A percentile compares a stretch with the other conserved stretches of the same genome.
Evolutionary conservation across 2,113 vertebrate species (phyloP).

Genomic region (Rafetus swinhoei): DNA sequence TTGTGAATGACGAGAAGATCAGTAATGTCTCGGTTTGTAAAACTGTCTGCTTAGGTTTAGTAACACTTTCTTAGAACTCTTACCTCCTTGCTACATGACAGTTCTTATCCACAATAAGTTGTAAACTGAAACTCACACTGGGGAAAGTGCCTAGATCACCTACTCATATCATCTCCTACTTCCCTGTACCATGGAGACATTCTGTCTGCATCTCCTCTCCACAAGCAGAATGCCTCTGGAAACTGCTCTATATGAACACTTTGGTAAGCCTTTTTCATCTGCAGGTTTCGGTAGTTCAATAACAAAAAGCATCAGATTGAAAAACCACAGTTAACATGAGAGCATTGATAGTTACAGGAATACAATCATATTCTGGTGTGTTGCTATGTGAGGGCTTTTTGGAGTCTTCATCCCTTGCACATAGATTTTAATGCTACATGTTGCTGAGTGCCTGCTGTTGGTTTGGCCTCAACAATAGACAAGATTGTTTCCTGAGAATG

Average conservation of each 20-base stretch:
- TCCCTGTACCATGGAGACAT: background rate
- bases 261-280: constrained; percentile 3
- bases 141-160: background rate
- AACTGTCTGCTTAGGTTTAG: background rate
- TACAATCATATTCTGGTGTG: constrained; percentile 51
- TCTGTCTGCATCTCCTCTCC: background rate
- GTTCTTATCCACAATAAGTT: background rate
- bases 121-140: background rate
- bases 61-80: background rate
- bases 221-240: constrained; percentile 14
- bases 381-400: constrained; percentile 7
- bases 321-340: background rate
- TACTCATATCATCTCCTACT: background rate
- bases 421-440: constrained; percentile 14
- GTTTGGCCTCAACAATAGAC: constrained; percentile 28
- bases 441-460: constrained; percentile 37
- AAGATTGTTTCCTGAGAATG: background rate
- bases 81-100: background rate
- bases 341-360: background rate
- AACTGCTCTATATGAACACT: constrained; percentile 30
- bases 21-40: background rate
- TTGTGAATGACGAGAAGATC: background rate
- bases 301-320: background rate
- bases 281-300: constrained; percentile 18
- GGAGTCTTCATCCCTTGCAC: constrained; percentile 3